Conservation (phyloP, 2,113 vertebrate genomes). For the Passer domesticus region DNA sequence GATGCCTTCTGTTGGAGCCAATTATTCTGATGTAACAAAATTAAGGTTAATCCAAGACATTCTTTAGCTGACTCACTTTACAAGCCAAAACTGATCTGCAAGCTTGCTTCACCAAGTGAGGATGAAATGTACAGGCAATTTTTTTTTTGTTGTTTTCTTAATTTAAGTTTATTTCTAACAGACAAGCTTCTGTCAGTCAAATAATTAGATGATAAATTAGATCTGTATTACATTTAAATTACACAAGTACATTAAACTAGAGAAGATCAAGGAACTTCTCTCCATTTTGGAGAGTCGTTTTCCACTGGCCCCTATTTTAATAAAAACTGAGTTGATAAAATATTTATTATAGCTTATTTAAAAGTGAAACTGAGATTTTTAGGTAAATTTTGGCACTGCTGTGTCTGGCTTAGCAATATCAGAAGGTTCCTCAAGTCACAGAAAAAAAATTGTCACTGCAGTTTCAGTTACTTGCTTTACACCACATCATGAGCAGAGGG, state of each 20-base stretch:
- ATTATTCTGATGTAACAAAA: constrained; percentile 41
- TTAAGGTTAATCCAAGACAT: constrained; percentile 4
- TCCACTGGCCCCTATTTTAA: background rate
- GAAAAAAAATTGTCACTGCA: background rate
- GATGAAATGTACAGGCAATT: background rate
- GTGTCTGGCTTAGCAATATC: background rate
- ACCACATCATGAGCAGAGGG: background rate
- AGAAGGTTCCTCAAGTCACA: background rate
- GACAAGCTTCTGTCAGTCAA: background rate
- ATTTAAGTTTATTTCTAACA: background rate
- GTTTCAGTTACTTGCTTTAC: background rate
- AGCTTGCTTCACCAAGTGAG: background rate
- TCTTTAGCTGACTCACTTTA: constrained; percentile 15
- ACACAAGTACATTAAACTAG: background rate
- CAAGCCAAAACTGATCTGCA: background rate
- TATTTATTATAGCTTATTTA: background rate
- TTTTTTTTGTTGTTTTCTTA: background rate
- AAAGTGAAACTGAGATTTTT: background rate
- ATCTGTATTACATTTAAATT: background rate
- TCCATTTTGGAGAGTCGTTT: background rate
- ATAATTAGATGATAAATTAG: background rate
- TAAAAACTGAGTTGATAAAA: background rate
- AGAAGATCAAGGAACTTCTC: background rate
- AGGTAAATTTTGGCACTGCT: background rate
- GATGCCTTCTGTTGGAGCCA: constrained; percentile 15